Base-by-base conservation (phyloP, 2,113 vertebrate species). In the Notarius lentiginosus region DNA sequence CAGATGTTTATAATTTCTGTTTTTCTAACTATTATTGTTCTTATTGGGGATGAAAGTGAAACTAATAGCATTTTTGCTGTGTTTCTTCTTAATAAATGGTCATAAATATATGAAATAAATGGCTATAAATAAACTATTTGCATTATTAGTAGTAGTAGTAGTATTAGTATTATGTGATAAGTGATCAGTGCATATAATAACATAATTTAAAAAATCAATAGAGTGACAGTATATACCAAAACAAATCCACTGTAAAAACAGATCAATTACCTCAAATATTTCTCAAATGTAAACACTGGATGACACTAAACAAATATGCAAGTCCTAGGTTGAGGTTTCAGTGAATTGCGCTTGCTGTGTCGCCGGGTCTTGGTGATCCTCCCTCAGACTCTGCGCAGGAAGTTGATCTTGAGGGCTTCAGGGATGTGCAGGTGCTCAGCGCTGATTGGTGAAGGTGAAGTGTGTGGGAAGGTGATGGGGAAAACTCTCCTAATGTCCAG, bases 81-180 rank as follows among this genome's bases (percentile, higher is more conserved):
- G 94, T 93, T 94, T 94, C 92, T 94, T 94, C 94, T 95, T 95
- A 95, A 94, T 95, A 95, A 95, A 95, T 93, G 84, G 87, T 63
- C 60, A 70, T 86, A 86, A 84, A 87, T 83, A 83, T 51, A 93
- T 61, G 10, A 94, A 95, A 94, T 95, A 95, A 95, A 95, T 93
- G 84, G 84, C 24, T 82, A 70, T 88, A 86, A 86, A 70, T 70
- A 56, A 18, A 55, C 17, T 1, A 51, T 49, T 12, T 61, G 30
- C 18, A 17, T 75, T 47, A 47, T 72, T 73, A 22, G 5, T 70
- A 8, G 30, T 70, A 17, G 14, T 70, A 17, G 14, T 72, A 8
- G 2, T 41, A 20, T 7, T 56, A 79, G 24, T 77, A 55, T 49
- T 75, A 51, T 12, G n/a, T 1, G 1, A 79, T 30, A 18, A 8